These are phyloP conservation scores for Apotomis betuletana DNA, from an alignment of 2,888 invertebrate genomes.

Conservation along the genomic window DNA sequence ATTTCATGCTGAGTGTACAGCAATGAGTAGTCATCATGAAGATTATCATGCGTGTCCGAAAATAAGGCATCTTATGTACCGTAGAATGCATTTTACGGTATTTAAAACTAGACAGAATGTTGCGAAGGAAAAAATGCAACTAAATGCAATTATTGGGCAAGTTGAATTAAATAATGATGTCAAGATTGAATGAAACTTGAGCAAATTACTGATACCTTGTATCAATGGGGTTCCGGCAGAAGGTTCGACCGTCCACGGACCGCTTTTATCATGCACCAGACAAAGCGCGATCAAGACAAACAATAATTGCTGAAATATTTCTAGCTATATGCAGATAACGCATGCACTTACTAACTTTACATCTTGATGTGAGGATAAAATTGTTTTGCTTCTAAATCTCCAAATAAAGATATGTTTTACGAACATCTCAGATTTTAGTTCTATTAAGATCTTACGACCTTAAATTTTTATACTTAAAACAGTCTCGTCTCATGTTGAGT, in stretches of 20 bases:
- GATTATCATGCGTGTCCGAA: no score
- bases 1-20: no score
- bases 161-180: neutral
- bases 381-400: neutral
- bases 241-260: slow-evolving; percentile 52
- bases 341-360: slow-evolving; percentile 26
- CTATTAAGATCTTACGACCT: neutral
- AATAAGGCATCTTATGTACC: no score
- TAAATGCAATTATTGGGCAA: no score
- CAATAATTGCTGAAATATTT: neutral
- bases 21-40: no score
- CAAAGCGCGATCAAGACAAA: slow-evolving; percentile 46
- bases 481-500: neutral
- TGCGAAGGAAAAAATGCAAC: no score
- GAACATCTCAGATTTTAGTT: no score
- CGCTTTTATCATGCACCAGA: slow-evolving; percentile 53
- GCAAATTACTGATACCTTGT: slow-evolving; percentile 33
- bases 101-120: no score
- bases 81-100: no score
- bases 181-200: slow-evolving; percentile 28
- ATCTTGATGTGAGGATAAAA: neutral
- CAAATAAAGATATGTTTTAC: neutral
- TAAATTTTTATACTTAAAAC: neutral
- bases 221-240: slow-evolving; percentile 43
- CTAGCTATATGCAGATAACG: neutral